phyloP scores from a whole-genome alignment of 2,113 vertebrate genomes.

The Notarius lentiginosus region DNA sequence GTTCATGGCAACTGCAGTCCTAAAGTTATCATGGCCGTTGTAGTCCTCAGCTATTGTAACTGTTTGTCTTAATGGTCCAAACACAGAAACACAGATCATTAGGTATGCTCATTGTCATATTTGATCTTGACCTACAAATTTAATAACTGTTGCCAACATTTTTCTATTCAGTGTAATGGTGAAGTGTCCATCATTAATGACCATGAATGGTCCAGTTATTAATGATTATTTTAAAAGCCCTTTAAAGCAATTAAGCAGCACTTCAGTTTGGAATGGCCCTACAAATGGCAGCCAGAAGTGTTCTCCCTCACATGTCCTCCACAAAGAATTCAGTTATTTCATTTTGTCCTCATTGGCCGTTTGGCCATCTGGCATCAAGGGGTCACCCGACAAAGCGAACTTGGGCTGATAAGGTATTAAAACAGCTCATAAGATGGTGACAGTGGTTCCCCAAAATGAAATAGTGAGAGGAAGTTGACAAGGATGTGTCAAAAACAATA shows the following conservation, averaged over 20 bases:
- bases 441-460: not conserved
- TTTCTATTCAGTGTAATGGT: not conserved
- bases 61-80: no score
- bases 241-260: slow-evolving; percentile 8
- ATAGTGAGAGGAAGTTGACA: not conserved
- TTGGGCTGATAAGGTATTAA: not conserved
- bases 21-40: no score
- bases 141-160: not conserved
- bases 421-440: not conserved
- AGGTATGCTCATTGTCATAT: not conserved
- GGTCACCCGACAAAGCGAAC: not conserved
- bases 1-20: no score
- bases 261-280: slow-evolving; percentile 1
- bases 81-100: no score
- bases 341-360: not conserved
- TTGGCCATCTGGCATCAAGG: not conserved
- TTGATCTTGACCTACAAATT: not conserved
- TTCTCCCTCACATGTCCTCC: not conserved
- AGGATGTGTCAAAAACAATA: not conserved
- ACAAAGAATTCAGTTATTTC: not conserved
- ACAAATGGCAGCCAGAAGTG: slow-evolving; percentile 9
- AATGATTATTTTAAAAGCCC: not conserved
- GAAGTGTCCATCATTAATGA: not conserved
- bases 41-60: no score
- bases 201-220: not conserved